Percentiles rank a stretch among this genome's conserved stretches.
These are phyloP conservation scores for Erythrocercus mccallii DNA, from an alignment of 2,113 vertebrate species.

Conservation along the genomic window DNA sequence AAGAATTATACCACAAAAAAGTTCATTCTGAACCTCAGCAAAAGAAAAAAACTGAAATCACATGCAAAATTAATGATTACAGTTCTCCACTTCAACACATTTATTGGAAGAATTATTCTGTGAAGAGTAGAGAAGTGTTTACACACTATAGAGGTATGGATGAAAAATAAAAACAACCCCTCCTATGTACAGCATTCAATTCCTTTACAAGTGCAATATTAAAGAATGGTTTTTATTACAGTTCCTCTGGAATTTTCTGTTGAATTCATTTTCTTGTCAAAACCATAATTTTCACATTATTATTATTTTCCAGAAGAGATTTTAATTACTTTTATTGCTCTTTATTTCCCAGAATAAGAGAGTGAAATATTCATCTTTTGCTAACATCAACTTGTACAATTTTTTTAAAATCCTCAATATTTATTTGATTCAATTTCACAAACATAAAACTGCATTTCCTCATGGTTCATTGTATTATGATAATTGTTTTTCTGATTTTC, in stretches of 20 bases:
- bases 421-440: background rate
- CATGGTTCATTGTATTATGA: background rate
- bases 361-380: background rate
- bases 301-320: background rate
- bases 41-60: background rate
- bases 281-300: background rate
- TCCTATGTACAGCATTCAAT: accelerated
- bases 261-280: background rate
- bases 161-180: background rate
- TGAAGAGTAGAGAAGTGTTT: background rate
- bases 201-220: background rate
- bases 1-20: background rate
- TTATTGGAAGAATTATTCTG: background rate
- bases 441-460: background rate
- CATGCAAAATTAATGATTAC: background rate
- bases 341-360: background rate
- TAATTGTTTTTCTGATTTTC: background rate
- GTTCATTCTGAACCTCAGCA: background rate
- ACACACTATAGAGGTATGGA: accelerated
- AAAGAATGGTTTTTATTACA: background rate
- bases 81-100: background rate
- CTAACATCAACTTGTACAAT: background rate
- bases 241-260: background rate
- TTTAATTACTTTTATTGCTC: background rate
- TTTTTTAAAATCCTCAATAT: background rate